Percentiles rank a stretch among this genome's conserved stretches.
phyloP scores from a whole-genome alignment of 1,140 invertebrate genomes.

The Calliphora vicina region DNA sequence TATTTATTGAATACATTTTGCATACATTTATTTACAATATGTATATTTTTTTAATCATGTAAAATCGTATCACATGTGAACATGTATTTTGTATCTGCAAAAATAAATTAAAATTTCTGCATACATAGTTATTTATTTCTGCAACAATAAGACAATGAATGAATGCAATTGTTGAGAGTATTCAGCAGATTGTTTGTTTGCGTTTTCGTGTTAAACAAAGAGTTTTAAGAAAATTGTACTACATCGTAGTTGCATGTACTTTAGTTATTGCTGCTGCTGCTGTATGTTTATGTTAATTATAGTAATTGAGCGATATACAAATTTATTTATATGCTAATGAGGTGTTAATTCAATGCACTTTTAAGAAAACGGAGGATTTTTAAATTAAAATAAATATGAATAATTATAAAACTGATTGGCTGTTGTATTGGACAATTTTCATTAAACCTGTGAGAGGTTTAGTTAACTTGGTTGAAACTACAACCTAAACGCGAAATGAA shows the following conservation, averaged over 20 bases:
- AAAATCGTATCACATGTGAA: not conserved
- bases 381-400: too few species aligned
- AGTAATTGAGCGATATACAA: slow-evolving; percentile 43
- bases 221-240: too few species aligned
- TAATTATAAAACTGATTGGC: too few species aligned
- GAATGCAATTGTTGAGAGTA: not conserved
- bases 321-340: slow-evolving; percentile 41
- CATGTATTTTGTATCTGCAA: not conserved
- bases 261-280: not conserved
- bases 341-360: not conserved
- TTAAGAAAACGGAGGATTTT: too few species aligned
- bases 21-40: not conserved
- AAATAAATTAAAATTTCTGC: too few species aligned
- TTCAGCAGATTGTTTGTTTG: not conserved
- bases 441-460: too few species aligned
- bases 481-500: too few species aligned
- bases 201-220: not conserved
- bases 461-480: too few species aligned
- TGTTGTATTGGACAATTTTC: too few species aligned
- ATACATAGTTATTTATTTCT: not conserved
- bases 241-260: not conserved
- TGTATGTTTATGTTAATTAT: not conserved
- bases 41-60: not conserved
- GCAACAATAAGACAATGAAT: not conserved
- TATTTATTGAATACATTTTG: not conserved